phyloP scores from a whole-genome alignment of 1,140 invertebrate species.

The Apolygus lucorum region DNA sequence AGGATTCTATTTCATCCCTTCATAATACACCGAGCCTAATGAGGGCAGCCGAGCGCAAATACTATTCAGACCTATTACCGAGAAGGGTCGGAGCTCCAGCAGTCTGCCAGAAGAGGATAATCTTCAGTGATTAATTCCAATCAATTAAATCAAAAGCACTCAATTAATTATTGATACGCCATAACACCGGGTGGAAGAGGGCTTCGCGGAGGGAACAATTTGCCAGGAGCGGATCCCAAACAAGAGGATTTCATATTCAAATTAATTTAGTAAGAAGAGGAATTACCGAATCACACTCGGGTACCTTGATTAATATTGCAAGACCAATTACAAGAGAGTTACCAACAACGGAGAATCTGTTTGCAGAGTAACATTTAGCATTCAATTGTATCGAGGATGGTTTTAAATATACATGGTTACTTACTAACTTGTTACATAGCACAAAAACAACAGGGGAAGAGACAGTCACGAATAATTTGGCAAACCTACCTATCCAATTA shows the following conservation, averaged over 20 bases:
- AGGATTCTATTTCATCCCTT: no score
- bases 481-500: no score
- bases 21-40: not conserved
- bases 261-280: constrained; percentile 15
- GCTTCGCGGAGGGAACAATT: not conserved
- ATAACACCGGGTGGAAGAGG: not conserved
- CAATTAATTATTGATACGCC: constrained; percentile 13
- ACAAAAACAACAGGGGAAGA: no score
- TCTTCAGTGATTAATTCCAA: constrained; percentile 20
- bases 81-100: not conserved
- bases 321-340: constrained; percentile 1
- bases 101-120: not conserved
- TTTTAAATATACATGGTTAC: not conserved
- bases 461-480: no score
- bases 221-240: not conserved
- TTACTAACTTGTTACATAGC: not conserved
- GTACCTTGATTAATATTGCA: constrained; percentile 15
- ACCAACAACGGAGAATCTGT: not conserved
- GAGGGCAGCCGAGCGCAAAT: not conserved
- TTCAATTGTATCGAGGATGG: not conserved
- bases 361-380: not conserved
- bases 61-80: not conserved
- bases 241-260: constrained; percentile 16
- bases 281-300: constrained; percentile 15
- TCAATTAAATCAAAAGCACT: constrained; percentile 20